These are phyloP conservation scores for Acleris holmiana DNA, from an alignment of 2,888 invertebrate genomes.

Conservation along the genomic window DNA sequence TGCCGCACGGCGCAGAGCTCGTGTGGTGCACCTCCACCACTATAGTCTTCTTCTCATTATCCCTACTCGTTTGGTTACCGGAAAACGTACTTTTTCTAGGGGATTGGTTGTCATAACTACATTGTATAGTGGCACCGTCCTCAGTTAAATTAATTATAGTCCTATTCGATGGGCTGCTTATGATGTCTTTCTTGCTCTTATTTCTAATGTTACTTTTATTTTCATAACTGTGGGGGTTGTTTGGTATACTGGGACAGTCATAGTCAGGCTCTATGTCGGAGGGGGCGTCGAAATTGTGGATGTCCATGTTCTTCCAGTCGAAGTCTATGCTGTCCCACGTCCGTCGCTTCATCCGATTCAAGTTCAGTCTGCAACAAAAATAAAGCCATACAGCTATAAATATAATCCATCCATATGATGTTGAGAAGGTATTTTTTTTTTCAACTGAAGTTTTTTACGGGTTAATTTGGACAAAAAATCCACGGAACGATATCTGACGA, in stretches of 20 bases:
- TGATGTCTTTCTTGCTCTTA: constrained; percentile 64
- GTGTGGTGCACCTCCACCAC: constrained; percentile 90
- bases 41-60: constrained; percentile 86
- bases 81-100: constrained; percentile 70
- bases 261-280: constrained; percentile 80
- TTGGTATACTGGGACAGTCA: constrained; percentile 78
- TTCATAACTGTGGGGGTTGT: constrained; percentile 75
- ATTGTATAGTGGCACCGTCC: constrained; percentile 89
- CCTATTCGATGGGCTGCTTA: constrained; percentile 84
- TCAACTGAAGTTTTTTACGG: neutral
- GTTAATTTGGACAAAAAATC: too few relatives aligned
- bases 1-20: constrained; percentile 62
- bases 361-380: constrained; percentile 65
- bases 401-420: neutral
- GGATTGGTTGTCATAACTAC: constrained; percentile 81
- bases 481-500: too few relatives aligned
- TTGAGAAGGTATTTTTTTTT: neutral
- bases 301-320: constrained; percentile 80
- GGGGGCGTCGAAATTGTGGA: constrained; percentile 78
- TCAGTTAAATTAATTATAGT: constrained; percentile 90
- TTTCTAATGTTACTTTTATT: constrained; percentile 64
- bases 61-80: constrained; percentile 58
- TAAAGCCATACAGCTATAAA: neutral
- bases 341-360: constrained; percentile 75
- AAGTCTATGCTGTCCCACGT: constrained; percentile 86